Percentiles rank a stretch among this genome's conserved stretches.
Conservation (phyloP, 2,888 invertebrate genomes). For the Magallana nippona region DNA sequence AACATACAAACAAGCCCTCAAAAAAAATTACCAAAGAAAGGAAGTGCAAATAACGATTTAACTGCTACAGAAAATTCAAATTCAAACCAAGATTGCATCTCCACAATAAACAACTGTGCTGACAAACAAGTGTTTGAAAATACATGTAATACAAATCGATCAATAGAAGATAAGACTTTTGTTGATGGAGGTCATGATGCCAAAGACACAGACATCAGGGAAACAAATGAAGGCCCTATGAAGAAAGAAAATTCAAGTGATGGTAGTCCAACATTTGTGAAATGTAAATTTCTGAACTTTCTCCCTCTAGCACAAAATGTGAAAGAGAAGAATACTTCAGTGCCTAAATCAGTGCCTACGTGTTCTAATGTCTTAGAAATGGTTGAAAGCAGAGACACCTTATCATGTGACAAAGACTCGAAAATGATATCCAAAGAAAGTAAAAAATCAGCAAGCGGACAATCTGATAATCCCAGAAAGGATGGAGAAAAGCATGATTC, state of each 20-base stretch:
- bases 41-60: too few species aligned
- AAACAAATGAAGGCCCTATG: not conserved
- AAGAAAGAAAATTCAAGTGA: not conserved
- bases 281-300: conserved; percentile 9
- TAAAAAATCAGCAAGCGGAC: not conserved
- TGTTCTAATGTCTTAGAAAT: not conserved
- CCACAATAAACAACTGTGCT: too few species aligned
- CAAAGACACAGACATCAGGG: not conserved
- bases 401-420: not conserved
- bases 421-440: not conserved
- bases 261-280: not conserved
- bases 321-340: not conserved
- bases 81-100: too few species aligned
- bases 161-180: not conserved
- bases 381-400: not conserved
- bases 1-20: too few species aligned
- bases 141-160: too few species aligned
- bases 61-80: too few species aligned
- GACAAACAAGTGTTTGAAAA: too few species aligned
- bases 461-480: not conserved
- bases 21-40: too few species aligned
- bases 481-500: not conserved
- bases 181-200: not conserved
- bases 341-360: not conserved
- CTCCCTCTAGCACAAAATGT: not conserved